Evolutionary conservation across 2,888 invertebrate genomes (phyloP).

Genomic region (Gisinianus flammeolus): DNA sequence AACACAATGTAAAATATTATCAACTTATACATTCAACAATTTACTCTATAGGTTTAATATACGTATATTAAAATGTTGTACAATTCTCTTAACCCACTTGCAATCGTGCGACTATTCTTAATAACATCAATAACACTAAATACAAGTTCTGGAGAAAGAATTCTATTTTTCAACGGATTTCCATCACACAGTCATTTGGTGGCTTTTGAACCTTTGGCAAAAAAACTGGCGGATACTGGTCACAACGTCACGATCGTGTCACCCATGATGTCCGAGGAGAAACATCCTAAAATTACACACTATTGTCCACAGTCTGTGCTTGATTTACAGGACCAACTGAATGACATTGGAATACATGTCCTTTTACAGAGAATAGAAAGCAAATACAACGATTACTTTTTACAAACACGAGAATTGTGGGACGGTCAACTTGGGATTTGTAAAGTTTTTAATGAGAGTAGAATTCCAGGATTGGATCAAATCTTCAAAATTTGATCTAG

Average conservation of each 20-base stretch:
- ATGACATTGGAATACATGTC: background rate
- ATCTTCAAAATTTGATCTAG: background rate
- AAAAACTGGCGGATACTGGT: slow-evolving; percentile 1
- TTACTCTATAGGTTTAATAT: too few species aligned
- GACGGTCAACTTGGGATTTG: background rate
- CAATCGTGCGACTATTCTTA: too few species aligned
- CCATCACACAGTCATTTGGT: slow-evolving; percentile 10
- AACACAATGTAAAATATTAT: too few species aligned
- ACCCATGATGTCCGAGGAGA: background rate
- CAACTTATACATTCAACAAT: too few species aligned
- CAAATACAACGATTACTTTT: slow-evolving; percentile 6
- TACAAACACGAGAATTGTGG: background rate
- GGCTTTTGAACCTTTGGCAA: background rate
- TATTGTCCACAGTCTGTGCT: slow-evolving; percentile 2
- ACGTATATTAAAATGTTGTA: too few species aligned
- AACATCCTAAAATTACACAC: slow-evolving; percentile 1
- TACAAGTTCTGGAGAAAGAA: background rate
- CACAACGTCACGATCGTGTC: slow-evolving; percentile 3
- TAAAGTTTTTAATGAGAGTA: background rate
- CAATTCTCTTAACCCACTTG: too few species aligned
- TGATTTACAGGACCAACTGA: background rate
- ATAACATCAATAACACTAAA: too few species aligned
- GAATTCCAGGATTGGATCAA: slow-evolving; percentile 14
- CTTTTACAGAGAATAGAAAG: background rate
- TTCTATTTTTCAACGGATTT: slow-evolving; percentile 22